Conservation (phyloP, 2,113 vertebrate species). For the Syngnathoides biaculeatus region DNA sequence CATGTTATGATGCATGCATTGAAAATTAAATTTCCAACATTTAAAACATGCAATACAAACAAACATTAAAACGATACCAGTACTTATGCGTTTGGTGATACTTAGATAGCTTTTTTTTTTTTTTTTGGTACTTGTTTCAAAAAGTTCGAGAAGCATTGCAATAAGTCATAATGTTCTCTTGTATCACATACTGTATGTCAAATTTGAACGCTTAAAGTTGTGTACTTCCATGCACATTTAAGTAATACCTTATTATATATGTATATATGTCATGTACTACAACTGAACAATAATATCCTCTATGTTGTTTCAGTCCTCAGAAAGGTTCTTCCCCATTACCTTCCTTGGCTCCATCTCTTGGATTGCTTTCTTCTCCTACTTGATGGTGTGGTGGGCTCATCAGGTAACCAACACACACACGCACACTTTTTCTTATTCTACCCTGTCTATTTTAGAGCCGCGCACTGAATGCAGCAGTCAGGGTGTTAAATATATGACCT, state of each 20-base stretch:
- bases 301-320: conserved; percentile 71
- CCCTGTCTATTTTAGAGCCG: background rate
- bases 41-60: too few relatives aligned
- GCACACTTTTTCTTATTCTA: conserved; percentile 6
- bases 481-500: conserved; percentile 50
- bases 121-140: too few relatives aligned
- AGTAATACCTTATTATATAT: background rate
- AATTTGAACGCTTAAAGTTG: too few relatives aligned
- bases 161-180: too few relatives aligned
- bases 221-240: too few relatives aligned
- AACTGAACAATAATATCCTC: background rate
- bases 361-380: conserved; percentile 93
- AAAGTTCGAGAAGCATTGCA: background rate
- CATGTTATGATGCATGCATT: too few relatives aligned
- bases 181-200: too few relatives aligned
- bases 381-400: conserved; percentile 99
- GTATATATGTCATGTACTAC: background rate
- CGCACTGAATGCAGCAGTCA: conserved; percentile 13
- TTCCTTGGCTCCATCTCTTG: conserved; percentile 91
- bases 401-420: conserved; percentile 77
- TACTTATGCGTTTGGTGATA: too few relatives aligned
- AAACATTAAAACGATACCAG: too few relatives aligned
- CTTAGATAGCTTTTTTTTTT: too few relatives aligned
- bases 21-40: too few relatives aligned
- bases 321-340: conserved; percentile 84